Conservation (phyloP, 2,113 vertebrate genomes). For the Apus apus region DNA sequence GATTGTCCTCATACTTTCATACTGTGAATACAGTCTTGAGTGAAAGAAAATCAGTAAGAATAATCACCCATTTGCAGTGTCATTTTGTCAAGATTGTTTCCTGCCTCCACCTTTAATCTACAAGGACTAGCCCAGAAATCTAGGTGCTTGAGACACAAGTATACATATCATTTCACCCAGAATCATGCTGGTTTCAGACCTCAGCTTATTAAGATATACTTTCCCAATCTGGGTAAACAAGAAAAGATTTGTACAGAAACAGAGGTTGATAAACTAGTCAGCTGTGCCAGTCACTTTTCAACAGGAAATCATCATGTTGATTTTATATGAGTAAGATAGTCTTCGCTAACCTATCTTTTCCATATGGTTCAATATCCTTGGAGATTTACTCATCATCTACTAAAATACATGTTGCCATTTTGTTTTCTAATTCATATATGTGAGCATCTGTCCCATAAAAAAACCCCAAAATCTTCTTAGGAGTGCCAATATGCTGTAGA, state of each 20-base stretch:
- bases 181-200: not conserved
- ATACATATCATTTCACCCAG: not conserved
- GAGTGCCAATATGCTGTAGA: not conserved
- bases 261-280: not conserved
- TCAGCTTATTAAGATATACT: not conserved
- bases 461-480: not conserved
- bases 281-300: not conserved
- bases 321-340: not conserved
- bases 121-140: not conserved
- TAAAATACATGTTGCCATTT: not conserved
- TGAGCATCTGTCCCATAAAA: not conserved
- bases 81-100: not conserved
- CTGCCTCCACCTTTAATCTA: not conserved
- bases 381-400: not conserved
- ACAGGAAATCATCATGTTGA: not conserved
- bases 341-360: not conserved
- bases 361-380: not conserved
- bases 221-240: not conserved
- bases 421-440: not conserved
- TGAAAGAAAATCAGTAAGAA: not conserved
- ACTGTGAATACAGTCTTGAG: not conserved
- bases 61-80: not conserved
- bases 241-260: not conserved
- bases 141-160: not conserved
- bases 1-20: not conserved